Evolutionary conservation across 2,113 vertebrate genomes (phyloP).

Genomic region (Bubo scandiacus): DNA sequence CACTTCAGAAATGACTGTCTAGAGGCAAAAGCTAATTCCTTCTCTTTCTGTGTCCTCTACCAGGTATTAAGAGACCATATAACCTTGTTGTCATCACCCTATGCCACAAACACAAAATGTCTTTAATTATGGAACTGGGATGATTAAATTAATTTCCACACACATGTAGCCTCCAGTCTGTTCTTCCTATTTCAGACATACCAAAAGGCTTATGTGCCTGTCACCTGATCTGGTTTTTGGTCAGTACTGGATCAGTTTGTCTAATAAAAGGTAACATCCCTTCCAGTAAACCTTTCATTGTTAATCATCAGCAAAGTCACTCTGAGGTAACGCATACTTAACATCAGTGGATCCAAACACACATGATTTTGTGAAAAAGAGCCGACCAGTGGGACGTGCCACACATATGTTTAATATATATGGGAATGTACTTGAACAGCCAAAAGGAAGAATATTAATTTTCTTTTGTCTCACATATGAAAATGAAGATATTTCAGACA

Average conservation of each 20-base stretch:
- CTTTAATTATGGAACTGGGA: neutral
- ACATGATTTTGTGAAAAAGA: neutral
- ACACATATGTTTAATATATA: neutral
- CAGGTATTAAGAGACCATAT: neutral
- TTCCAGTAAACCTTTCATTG: neutral
- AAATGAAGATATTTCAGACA: neutral
- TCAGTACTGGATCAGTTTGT: neutral
- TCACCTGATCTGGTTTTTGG: neutral
- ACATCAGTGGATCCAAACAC: neutral
- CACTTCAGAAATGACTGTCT: neutral
- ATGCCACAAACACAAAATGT: neutral
- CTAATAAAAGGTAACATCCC: neutral
- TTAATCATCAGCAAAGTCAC: neutral
- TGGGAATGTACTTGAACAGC: neutral
- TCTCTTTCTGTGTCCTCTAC: neutral
- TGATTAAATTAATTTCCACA: neutral
- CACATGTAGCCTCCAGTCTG: neutral
- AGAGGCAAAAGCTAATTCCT: neutral
- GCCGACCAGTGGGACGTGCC: neutral
- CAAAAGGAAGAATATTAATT: neutral
- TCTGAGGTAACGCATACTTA: neutral
- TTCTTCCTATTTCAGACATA: neutral
- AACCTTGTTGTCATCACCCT: neutral
- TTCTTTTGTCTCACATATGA: neutral
- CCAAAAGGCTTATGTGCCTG: neutral